These are phyloP conservation scores for Buathra laborator DNA, from an alignment of 2,888 invertebrate genomes.

Conservation along the genomic window DNA sequence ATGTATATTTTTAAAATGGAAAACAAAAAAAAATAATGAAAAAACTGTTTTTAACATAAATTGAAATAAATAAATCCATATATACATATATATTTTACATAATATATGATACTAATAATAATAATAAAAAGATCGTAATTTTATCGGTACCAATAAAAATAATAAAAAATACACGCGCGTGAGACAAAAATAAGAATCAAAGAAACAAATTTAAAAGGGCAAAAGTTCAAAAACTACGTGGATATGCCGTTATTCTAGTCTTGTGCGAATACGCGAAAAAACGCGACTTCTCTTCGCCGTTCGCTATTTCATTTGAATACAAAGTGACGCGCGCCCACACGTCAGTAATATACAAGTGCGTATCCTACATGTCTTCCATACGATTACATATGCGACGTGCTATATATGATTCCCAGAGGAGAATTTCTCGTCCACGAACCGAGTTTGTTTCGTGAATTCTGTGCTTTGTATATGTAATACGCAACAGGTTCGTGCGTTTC, in stretches of 20 bases:
- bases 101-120: too few species aligned
- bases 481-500: slow-evolving; percentile 57
- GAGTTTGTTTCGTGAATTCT: slow-evolving; percentile 56
- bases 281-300: slow-evolving; percentile 56
- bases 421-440: slow-evolving; percentile 32
- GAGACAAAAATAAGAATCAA: background rate
- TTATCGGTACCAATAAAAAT: too few species aligned
- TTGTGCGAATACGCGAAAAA: slow-evolving; percentile 54
- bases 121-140: too few species aligned
- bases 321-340: slow-evolving; percentile 65
- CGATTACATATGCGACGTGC: slow-evolving; percentile 29
- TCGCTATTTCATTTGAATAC: slow-evolving; percentile 63
- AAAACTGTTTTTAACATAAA: background rate
- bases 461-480: slow-evolving; percentile 54
- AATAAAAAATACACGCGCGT: too few species aligned
- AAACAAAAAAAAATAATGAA: background rate
- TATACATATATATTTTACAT: too few species aligned
- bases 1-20: background rate
- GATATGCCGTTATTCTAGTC: slow-evolving; percentile 61
- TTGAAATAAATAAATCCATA: too few species aligned
- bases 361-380: slow-evolving; percentile 27
- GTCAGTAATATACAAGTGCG: slow-evolving; percentile 49
- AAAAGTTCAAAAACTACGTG: slow-evolving; percentile 34
- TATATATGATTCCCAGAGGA: slow-evolving; percentile 43
- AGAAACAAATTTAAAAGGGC: background rate